phyloP scores from a whole-genome alignment of 2,113 vertebrate genomes.

The Falcunculus frontatus region DNA sequence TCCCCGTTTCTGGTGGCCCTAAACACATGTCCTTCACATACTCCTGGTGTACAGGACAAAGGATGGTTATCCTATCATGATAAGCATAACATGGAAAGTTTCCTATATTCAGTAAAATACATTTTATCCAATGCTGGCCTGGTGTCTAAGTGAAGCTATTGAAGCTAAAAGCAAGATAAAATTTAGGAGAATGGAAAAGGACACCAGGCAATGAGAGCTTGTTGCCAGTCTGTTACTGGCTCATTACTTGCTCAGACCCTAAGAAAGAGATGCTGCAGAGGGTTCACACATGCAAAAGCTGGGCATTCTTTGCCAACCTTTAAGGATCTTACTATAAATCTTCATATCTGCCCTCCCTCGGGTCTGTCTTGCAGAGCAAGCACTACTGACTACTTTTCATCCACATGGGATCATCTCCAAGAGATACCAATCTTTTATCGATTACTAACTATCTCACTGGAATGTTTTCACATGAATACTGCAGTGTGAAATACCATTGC shows the following conservation, averaged over 20 bases:
- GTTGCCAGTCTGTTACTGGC: not conserved
- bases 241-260: not conserved
- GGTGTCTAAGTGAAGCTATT: not conserved
- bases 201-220: not conserved
- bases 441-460: not conserved
- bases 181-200: not conserved
- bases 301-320: not conserved
- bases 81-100: not conserved
- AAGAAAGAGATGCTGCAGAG: not conserved
- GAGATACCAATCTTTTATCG: not conserved
- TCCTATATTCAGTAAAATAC: not conserved
- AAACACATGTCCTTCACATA: not conserved
- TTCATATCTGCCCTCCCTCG: not conserved
- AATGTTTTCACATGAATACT: not conserved
- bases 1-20: not conserved
- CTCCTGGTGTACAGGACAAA: not conserved
- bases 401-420: not conserved
- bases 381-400: not conserved
- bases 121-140: not conserved
- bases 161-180: not conserved
- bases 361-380: not conserved
- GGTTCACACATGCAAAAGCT: not conserved
- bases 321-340: not conserved
- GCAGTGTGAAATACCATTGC: not conserved
- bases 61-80: not conserved